Percentiles rank a stretch among this genome's conserved stretches.
Evolutionary conservation across 2,888 invertebrate genomes (phyloP).

Genomic region (Brenthis ino): DNA sequence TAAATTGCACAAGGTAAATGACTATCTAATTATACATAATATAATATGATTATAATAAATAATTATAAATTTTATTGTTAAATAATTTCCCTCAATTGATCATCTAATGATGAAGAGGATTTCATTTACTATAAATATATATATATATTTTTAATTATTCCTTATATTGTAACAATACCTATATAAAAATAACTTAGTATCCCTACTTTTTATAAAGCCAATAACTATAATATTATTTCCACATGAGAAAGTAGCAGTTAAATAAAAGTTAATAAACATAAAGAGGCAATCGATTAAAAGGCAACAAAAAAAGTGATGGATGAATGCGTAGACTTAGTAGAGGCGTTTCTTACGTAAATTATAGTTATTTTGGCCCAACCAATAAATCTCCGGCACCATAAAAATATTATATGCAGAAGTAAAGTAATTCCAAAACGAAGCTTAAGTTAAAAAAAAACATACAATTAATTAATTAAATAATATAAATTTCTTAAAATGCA

Average conservation of each 20-base stretch:
- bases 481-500: conserved; percentile 11
- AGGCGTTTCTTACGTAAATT: conserved; percentile 34
- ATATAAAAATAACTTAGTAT: too few relatives aligned
- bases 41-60: conserved; percentile 7
- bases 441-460: conserved; percentile 22
- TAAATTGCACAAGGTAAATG: conserved; percentile 7
- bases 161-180: too few relatives aligned
- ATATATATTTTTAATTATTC: too few relatives aligned
- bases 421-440: neutral
- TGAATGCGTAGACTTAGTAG: conserved; percentile 24
- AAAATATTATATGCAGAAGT: neutral
- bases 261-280: conserved; percentile 21
- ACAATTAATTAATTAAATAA: conserved; percentile 13
- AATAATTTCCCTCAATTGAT: conserved; percentile 4
- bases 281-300: conserved; percentile 25
- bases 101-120: too few relatives aligned
- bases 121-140: too few relatives aligned
- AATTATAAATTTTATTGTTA: conserved; percentile 8
- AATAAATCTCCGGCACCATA: conserved; percentile 1
- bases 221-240: conserved; percentile 9
- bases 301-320: conserved; percentile 43
- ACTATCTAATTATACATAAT: conserved; percentile 6
- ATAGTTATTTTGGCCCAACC: conserved; percentile 14
- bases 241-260: conserved; percentile 27
- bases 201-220: too few relatives aligned